These are phyloP conservation scores for Metaphire vulgaris DNA, from an alignment of 1,140 invertebrate species.

Conservation along the genomic window DNA sequence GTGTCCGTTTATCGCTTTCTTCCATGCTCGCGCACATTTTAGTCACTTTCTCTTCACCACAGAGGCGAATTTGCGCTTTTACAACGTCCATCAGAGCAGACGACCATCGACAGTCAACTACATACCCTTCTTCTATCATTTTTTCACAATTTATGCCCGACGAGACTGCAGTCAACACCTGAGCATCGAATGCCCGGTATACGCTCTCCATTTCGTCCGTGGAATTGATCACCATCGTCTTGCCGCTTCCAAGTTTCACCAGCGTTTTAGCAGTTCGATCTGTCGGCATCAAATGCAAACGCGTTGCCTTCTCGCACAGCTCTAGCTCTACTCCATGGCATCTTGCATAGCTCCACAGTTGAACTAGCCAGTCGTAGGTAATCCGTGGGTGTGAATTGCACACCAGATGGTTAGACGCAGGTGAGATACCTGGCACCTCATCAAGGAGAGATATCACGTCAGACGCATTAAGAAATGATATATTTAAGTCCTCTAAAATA, in stretches of 20 bases:
- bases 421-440: neutral
- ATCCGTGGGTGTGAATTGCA: neutral
- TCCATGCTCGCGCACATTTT: neutral
- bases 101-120: no score
- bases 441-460: neutral
- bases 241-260: neutral
- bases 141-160: neutral
- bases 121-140: neutral
- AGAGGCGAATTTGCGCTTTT: no score
- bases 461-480: neutral
- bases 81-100: no score
- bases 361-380: neutral
- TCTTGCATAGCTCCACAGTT: neutral
- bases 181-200: no score
- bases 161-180: no score
- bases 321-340: neutral
- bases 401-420: neutral
- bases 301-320: no score
- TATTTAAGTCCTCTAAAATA: neutral
- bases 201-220: no score
- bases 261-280: neutral
- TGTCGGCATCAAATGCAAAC: neutral
- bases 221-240: neutral
- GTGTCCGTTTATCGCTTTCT: neutral
- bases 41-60: neutral